Base-by-base conservation (phyloP, 2,888 invertebrate genomes). In the Thereva nobilitata region DNA sequence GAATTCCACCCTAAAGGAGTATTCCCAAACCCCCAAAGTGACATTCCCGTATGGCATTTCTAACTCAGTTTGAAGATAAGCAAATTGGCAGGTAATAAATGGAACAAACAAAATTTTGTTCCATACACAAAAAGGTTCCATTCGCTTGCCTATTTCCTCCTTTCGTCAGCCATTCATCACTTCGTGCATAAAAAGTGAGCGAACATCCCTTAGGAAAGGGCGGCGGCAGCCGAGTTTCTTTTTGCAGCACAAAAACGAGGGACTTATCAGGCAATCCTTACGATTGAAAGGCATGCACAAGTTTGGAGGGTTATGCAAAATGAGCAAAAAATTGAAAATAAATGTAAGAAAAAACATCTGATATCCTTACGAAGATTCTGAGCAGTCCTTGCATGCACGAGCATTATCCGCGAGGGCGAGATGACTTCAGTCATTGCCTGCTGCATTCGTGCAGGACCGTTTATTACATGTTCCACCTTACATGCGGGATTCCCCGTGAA, bases 1-100 rank as follows among this genome's bases (percentile, higher is more conserved):
- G 23, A 23, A 23, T 23, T 23, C 23, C 2, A 23, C 23, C 23
- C 23, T 23, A 23, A 23, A 23, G 23, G 23, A 23, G 23, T 23
- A 23, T 23, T 23, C 23, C 23, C 23, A 23, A 23, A 35, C 35
- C 10, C 53, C 38, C 10, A 35, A 41, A 55, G 55, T 55, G 55
- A 55, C 55, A 55, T 41, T 40, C 59, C 47, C 56, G 47, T 47
- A 47, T 10, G 37, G 49, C 10, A n/a, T 47, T 47, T 47, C 59
- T 47, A 41, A 47, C 47, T 59, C 47, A 59, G 49, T 59, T 59
- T 45, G 47, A 35, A 59, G 59, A 59, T 59, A 59, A 59, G 49
- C 59, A 59, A 59, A 59, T 59, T 59, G 59, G 47, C 59, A 59
- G 59, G 59, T 59, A 59, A 59, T 59, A 59, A 59, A 59, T 47